Conservation (phyloP, 2,888 invertebrate species). For the Muschampia plurimacula region DNA sequence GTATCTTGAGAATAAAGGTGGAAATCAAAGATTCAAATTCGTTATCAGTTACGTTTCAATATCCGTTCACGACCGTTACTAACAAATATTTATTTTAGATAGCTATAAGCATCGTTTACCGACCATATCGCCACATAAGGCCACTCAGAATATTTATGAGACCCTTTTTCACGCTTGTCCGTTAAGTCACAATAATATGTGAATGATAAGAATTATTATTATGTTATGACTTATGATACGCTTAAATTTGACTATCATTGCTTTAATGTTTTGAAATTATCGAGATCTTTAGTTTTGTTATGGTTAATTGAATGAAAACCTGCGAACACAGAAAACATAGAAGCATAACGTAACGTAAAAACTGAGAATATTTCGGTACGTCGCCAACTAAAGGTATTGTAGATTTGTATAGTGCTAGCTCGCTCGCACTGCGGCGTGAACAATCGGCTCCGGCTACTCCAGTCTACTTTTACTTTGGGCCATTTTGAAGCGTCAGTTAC, state of each 20-base stretch:
- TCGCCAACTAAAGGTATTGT: too few relatives aligned
- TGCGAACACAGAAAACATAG: too few relatives aligned
- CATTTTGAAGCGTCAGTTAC: too few relatives aligned
- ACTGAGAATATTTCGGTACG: too few relatives aligned
- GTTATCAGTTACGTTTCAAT: constrained; percentile 49
- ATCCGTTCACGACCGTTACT: constrained; percentile 39
- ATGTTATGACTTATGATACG: background rate
- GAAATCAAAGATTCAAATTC: constrained; percentile 7
- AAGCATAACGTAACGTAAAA: too few relatives aligned
- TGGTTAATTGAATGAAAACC: too few relatives aligned
- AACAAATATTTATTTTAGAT: constrained; percentile 42
- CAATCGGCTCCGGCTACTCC: too few relatives aligned
- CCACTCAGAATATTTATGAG: constrained; percentile 29
- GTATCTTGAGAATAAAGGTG: background rate
- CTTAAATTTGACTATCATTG: background rate
- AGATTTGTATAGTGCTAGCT: too few relatives aligned
- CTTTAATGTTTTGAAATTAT: background rate
- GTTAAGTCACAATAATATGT: constrained; percentile 25
- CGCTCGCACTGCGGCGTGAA: too few relatives aligned
- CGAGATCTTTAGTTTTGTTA: background rate
- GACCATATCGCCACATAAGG: constrained; percentile 16
- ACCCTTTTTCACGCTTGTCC: constrained; percentile 32
- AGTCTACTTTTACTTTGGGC: too few relatives aligned
- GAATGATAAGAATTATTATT: constrained; percentile 5
- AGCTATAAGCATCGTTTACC: constrained; percentile 22